Base-by-base conservation (phyloP, 1,140 invertebrate genomes). In the Macrosteles quadrilineatus region DNA sequence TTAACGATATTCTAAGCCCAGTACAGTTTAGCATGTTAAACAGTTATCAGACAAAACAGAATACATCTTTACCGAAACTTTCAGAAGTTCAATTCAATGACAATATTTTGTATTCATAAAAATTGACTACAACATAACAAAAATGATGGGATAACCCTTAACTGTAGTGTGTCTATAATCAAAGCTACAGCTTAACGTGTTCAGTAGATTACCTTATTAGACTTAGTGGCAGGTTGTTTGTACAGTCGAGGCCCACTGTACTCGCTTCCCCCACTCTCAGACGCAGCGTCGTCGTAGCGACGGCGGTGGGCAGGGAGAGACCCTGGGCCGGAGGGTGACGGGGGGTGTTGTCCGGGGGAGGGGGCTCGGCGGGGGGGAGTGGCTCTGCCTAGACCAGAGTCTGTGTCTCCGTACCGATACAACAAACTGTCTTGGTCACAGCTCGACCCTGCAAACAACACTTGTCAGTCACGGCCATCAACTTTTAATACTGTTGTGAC, bases 191-290 rank as follows among this genome's bases (percentile, higher is more conserved):
- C n/a, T n/a, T n/a, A n/a, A n/a, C n/a, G n/a, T n/a, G n/a, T n/a
- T n/a, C n/a, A 36, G 14, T 14, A 36, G 4, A 36, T 6, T 68
- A 75, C 73, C 73, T 75, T 75, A 57, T 99, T 99, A 4, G 96
- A 97, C 81, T 98, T 98, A 23, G 95, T 93, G 50, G 93, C 87
- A 74, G 97, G 96, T 83, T 98, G 97, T 78, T 98, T 97, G 81
- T 97, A 99, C 69, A 99, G 84, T 81, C 97, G 36, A 14, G 76
- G 75, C 6, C 76, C 76, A 36, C 72, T 74, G 25, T 77, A 77
- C 36, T 77, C 76, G 31, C 76, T 77, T 1, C 74, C 74, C 73
- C 90, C 90, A 75, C 92, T 92, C 83, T 95, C 93, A 80, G 92
- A 94, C 76, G 90, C 90, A 62, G 88, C 88, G 81, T 95, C 93